Evolutionary conservation across 2,113 vertebrate species (phyloP).

Genomic region (Leucopsar rothschildi): DNA sequence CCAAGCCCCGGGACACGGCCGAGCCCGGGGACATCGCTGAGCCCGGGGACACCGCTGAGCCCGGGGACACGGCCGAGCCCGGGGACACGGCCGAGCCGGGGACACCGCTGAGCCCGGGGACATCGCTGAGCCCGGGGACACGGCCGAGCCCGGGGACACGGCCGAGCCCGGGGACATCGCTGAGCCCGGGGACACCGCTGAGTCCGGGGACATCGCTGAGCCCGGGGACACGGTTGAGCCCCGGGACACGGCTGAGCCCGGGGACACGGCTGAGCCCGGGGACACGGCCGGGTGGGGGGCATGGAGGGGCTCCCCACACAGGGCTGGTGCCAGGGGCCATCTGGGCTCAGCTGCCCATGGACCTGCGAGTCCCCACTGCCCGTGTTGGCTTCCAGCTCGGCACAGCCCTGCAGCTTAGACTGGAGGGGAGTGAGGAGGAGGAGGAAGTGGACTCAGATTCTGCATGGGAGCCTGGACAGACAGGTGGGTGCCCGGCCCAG

Average conservation of each 20-base stretch:
- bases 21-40: rapidly evolving
- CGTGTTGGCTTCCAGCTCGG: not conserved
- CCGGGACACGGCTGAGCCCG: rapidly evolving
- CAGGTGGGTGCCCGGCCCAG: not conserved
- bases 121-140: rapidly evolving
- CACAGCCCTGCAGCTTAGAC: not conserved
- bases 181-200: not conserved
- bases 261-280: not conserved
- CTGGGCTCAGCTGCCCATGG: rapidly evolving
- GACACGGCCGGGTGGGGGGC: not conserved
- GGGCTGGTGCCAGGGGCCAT: rapidly evolving
- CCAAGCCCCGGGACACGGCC: rapidly evolving
- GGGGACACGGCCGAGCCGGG: rapidly evolving
- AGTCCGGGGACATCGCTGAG: rapidly evolving
- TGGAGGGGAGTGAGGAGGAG: not conserved
- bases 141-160: rapidly evolving
- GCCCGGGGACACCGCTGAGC: not conserved
- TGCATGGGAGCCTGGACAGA: rapidly evolving
- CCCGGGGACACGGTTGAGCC: rapidly evolving
- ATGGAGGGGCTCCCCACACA: rapidly evolving
- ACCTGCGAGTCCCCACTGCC: not conserved
- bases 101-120: too few relatives aligned
- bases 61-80: rapidly evolving
- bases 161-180: rapidly evolving
- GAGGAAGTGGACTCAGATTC: not conserved